Conservation (phyloP, 2,797 vertebrate species). For the Spinus olivaceus region DNA sequence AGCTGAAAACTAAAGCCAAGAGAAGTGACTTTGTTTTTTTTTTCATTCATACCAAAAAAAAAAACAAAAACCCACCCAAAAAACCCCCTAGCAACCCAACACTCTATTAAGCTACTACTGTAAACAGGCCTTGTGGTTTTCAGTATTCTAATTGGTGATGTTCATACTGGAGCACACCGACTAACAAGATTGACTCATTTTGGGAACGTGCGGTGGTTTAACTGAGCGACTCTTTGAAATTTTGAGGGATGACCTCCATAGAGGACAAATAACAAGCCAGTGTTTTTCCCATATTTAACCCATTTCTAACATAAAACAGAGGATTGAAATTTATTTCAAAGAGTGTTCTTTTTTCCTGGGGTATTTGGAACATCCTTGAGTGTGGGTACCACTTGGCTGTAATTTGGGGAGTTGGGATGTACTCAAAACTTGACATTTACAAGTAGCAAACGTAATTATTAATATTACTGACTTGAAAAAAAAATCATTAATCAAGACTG, state of each 20-base stretch:
- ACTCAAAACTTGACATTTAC: neutral
- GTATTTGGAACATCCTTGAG: neutral
- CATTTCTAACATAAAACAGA: neutral
- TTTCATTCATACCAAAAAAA: fast-evolving
- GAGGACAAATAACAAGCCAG: neutral
- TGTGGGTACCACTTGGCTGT: neutral
- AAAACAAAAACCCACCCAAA: fast-evolving
- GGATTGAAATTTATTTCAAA: neutral
- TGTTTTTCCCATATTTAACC: neutral
- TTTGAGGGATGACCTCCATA: neutral
- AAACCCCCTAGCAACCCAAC: neutral
- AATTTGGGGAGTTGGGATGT: no score
- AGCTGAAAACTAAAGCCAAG: neutral
- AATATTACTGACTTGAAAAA: neutral
- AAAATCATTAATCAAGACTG: neutral
- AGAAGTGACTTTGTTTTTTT: neutral
- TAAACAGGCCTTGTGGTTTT: neutral
- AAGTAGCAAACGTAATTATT: neutral
- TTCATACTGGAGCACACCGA: fast-evolving
- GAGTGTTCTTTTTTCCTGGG: neutral
- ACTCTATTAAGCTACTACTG: neutral
- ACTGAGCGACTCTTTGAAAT: neutral
- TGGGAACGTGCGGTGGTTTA: neutral
- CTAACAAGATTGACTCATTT: neutral
- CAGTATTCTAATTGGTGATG: neutral